Evolutionary conservation across 2,113 vertebrate genomes (phyloP).

Genomic region (Glaucidium brasilianum): DNA sequence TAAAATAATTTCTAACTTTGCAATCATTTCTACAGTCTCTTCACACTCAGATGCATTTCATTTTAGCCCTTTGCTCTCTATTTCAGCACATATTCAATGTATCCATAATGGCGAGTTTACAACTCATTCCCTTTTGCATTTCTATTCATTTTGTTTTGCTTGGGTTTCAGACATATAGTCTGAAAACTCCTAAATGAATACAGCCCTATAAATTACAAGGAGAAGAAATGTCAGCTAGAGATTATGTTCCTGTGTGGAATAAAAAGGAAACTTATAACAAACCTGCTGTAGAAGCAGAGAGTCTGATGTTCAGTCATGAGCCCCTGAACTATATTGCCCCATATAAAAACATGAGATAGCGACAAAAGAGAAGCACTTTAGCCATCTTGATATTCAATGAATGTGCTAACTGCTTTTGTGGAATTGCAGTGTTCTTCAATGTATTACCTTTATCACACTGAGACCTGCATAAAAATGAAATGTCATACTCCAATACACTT

Average conservation of each 20-base stretch:
- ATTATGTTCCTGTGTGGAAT: background rate
- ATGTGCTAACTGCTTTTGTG: constrained; percentile 62
- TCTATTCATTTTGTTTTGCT: background rate
- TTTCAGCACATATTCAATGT: background rate
- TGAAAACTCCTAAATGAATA: background rate
- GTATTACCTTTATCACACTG: constrained; percentile 68
- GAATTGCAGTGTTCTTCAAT: constrained; percentile 59
- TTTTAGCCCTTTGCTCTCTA: background rate
- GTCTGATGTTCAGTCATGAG: constrained; percentile 33
- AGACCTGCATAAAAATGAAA: constrained; percentile 77
- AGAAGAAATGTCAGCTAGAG: background rate
- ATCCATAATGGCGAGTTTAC: background rate
- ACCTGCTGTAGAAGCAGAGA: constrained; percentile 22
- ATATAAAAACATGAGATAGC: constrained; percentile 53
- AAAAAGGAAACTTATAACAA: constrained; percentile 8
- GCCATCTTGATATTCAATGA: constrained; percentile 59
- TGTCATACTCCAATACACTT: constrained; percentile 73
- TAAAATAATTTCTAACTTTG: background rate
- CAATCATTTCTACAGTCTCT: background rate
- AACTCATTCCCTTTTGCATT: background rate
- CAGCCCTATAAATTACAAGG: background rate
- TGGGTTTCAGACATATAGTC: background rate
- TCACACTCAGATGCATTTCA: background rate
- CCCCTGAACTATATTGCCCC: constrained; percentile 35
- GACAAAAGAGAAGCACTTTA: constrained; percentile 49